phyloP scores from a whole-genome alignment of 2,797 vertebrate species.

The Cryptoblepharus egeriae region DNA sequence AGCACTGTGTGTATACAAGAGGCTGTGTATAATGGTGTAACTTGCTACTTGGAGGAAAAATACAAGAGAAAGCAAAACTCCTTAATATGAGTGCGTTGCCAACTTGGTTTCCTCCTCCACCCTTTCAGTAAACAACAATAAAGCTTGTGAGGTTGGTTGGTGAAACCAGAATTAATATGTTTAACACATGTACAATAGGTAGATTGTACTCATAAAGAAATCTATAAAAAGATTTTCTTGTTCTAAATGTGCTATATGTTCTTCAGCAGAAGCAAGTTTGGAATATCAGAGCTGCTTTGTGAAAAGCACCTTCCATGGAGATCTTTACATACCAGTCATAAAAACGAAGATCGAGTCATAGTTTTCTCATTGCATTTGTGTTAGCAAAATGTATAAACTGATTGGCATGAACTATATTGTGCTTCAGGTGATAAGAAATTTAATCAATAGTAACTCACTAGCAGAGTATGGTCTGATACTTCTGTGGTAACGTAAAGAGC shows the following conservation, averaged over 20 bases:
- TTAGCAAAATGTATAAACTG: too few relatives aligned
- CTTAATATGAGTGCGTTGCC: not conserved
- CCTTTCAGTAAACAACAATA: not conserved
- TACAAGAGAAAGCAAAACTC: not conserved
- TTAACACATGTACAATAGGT: not conserved
- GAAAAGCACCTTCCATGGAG: not conserved
- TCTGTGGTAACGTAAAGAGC: not conserved
- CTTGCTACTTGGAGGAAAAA: not conserved
- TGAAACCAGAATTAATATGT: not conserved
- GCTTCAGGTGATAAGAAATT: not conserved
- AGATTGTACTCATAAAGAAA: not conserved
- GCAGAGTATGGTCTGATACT: not conserved
- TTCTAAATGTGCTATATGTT: not conserved
- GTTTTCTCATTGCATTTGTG: not conserved
- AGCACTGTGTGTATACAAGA: not conserved
- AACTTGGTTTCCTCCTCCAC: not conserved
- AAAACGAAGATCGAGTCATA: too few relatives aligned
- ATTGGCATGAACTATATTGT: not conserved
- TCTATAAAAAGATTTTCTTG: not conserved
- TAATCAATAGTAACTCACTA: not conserved
- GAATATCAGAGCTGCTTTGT: not conserved
- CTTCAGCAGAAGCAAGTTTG: conserved; percentile 2
- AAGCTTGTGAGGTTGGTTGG: not conserved
- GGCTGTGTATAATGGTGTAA: not conserved
- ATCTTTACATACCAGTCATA: too few relatives aligned